Conservation (phyloP, 2,888 invertebrate genomes). For the Pristionchus exspectatus region DNA sequence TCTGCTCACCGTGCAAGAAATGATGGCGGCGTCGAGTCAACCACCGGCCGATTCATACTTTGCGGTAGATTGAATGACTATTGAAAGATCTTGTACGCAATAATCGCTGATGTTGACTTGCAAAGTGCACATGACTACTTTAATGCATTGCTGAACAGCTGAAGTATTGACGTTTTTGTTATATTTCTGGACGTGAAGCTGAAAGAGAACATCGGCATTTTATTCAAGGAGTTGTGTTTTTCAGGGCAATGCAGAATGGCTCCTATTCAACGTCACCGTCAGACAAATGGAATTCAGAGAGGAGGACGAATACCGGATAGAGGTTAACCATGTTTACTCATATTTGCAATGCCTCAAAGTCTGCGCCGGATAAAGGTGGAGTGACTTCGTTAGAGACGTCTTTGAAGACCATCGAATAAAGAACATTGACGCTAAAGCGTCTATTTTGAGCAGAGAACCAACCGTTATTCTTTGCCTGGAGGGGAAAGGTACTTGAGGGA, state of each 20-base stretch:
- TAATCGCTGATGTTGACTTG: too few species aligned
- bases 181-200: too few species aligned
- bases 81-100: too few species aligned
- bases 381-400: too few species aligned
- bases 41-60: slow-evolving; percentile 75
- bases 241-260: slow-evolving; percentile 77
- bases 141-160: background rate
- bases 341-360: background rate
- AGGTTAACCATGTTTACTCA: slow-evolving; percentile 39
- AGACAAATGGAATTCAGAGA: slow-evolving; percentile 73
- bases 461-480: background rate
- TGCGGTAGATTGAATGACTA: too few species aligned
- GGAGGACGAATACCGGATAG: slow-evolving; percentile 65
- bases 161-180: background rate
- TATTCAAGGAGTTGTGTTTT: background rate
- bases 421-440: background rate
- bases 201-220: too few species aligned
- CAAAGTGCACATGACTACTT: background rate
- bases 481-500: background rate
- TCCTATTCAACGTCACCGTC: slow-evolving; percentile 74
- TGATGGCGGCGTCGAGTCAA: slow-evolving; percentile 73
- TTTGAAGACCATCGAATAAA: background rate
- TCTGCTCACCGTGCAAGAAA: slow-evolving; percentile 72
- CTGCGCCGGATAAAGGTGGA: too few species aligned
- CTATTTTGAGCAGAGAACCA: background rate